Conservation (phyloP, 2,797 vertebrate species). For the Potorous gilbertii region DNA sequence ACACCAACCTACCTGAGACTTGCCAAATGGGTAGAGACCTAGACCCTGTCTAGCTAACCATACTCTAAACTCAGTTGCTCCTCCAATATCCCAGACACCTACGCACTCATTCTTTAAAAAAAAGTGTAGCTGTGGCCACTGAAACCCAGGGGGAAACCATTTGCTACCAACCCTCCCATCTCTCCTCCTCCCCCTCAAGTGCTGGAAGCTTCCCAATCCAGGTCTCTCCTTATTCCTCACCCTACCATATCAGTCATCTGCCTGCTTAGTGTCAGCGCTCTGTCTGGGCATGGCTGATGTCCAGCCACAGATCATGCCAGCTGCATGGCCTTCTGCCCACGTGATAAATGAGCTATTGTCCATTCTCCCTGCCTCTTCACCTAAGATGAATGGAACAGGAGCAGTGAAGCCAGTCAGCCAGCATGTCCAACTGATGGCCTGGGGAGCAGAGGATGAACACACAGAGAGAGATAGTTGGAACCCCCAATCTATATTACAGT, state of each 20-base stretch:
- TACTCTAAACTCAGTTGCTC: not conserved
- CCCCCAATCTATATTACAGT: slow-evolving; percentile 3
- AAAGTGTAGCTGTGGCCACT: not conserved
- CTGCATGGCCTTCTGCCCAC: not conserved
- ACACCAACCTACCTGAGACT: not conserved
- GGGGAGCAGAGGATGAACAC: slow-evolving; percentile 5
- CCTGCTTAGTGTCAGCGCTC: not conserved
- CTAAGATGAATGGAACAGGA: not conserved
- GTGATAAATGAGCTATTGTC: slow-evolving; percentile 28
- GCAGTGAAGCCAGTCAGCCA: not conserved
- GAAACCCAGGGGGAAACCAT: not conserved
- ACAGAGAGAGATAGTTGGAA: not conserved
- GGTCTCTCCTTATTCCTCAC: not conserved
- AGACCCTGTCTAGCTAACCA: not conserved
- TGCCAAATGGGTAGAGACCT: not conserved
- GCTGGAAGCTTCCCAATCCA: not conserved
- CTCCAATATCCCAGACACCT: not conserved
- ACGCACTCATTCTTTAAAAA: not conserved
- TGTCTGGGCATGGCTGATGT: not conserved
- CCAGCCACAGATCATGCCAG: not conserved
- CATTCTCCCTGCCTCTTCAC: not conserved
- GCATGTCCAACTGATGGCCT: not conserved
- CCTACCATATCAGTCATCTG: not conserved
- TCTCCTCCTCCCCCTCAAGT: not conserved
- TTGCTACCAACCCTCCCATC: not conserved